Base-by-base conservation (phyloP, 2,888 invertebrate genomes). In the Euzetes globulus region DNA sequence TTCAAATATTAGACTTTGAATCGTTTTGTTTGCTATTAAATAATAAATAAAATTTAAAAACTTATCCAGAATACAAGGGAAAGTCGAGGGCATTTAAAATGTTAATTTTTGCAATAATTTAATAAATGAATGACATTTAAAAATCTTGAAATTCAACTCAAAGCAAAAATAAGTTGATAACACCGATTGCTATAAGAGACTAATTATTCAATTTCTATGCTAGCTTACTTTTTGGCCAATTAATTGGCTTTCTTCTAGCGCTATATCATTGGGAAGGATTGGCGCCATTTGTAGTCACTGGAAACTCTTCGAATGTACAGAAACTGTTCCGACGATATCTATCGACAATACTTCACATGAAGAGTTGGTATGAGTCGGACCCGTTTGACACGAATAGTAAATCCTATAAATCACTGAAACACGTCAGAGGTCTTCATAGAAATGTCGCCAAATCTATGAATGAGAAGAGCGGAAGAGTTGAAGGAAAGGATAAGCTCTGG, bases 321-420 rank as follows among this genome's bases (percentile, higher is more conserved):
- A 86, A 87, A 0, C 89, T 92, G 0, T 91, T 91, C 82, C 87
- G 85, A 77, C 85, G 94, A 79, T 94, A 94, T 81, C 82, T 91
- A 15, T 87, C 89, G 4, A 94, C 94, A 0, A 84, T 91, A 58
- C 85, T 89, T 9, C 91, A 93, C 80, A 88, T 90, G 75, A 82
- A 87, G n/a, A 82, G 88, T 4, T 94, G 94, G 94, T 91, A 92
- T 81, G 86, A 87, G 74, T 83, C 87, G 52, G 87, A 89, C 55
- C 75, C 75, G 29, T 76, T 75, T 22, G 75, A 76, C 13, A 27
- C 13, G 19, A 52, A 71, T 13, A 75, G 55, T 19, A 72, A 76
- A 63, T 19, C 74, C 4, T 76, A 72, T 71, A 33, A 72, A 41
- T 74, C 74, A 4, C 52, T 74, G 17, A 58, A 60, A 58, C 33